Base-by-base conservation (phyloP, 2,888 invertebrate species). In the Orthosia incerta region DNA sequence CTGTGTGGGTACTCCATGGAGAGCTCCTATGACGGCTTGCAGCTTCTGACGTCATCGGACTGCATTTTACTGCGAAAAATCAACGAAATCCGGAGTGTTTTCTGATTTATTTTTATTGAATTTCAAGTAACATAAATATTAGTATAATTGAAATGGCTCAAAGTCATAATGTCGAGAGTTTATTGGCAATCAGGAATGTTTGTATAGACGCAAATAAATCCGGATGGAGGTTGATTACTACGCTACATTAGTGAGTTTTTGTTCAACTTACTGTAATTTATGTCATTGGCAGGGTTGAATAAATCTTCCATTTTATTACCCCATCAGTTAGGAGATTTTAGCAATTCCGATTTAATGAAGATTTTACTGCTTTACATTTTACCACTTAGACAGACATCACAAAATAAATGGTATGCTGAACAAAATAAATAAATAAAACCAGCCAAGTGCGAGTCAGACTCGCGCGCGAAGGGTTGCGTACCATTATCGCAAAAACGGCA, bases 1-100 rank as follows among this genome's bases (percentile, higher is more conserved):
- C 90, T 92, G 91, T 85, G 84, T 75, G 79, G 77, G 84, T 84
- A 86, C 76, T 86, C 86, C 86, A 83, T 81, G 82, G 85, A 85
- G 87, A 89, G 70, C 74, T 79, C 71, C 57, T 51, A 48, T 71
- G 61, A 76, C 57, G 68, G 66, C 23, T 48, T 18, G 62, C 51
- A n/a, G 59, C 48, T 50, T 45, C 50, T 69, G 71, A 78, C 72
- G 84, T 82, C 84, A 71, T 67, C 15, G 4, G 15, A 18, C 51
- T 70, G 74, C 68, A 70, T 68, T n/a, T 57, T 73, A 50, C 63
- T 56, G 46, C 3, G 60, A 61, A 62, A 69, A 82, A 59, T 81
- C 61, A 56, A 26, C 20, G 64, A 69, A 60, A 70, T 75, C 60
- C 16, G 9, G 20, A 71, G 46, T 45, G 23, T 46, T 70, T 55